Percentiles rank a stretch among this genome's conserved stretches.
phyloP scores from a whole-genome alignment of 2,888 invertebrate species.

The Imbricaverruca yamaguchii region DNA sequence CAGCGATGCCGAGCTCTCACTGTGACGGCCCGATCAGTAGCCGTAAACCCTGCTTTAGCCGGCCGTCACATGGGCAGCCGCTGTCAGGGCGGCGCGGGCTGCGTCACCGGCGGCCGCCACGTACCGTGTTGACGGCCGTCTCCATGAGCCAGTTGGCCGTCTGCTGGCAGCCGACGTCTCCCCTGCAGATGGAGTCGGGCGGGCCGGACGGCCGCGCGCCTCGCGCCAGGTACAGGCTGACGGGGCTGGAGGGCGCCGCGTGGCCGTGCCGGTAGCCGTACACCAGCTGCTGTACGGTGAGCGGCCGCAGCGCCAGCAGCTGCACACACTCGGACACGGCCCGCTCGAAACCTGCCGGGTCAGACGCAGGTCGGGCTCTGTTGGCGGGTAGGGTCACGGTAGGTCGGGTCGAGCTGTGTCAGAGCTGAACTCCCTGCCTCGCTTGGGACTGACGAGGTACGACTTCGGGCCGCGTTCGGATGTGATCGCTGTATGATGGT shows the following conservation, averaged over 20 bases:
- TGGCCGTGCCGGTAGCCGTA: not conserved
- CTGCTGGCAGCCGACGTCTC: constrained; percentile 3
- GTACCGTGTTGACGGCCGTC: not conserved
- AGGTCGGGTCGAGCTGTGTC: too few relatives aligned
- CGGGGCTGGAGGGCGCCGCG: not conserved
- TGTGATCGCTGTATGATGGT: too few relatives aligned
- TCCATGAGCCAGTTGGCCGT: constrained; percentile 1
- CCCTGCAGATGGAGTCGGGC: not conserved
- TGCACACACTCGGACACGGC: not conserved
- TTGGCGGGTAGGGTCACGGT: not conserved
- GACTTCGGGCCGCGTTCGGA: too few relatives aligned
- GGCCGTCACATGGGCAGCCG: too few relatives aligned
- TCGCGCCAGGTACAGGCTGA: constrained; percentile 13
- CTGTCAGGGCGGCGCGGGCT: too few relatives aligned
- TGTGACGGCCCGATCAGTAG: too few relatives aligned
- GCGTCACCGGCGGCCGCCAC: too few relatives aligned
- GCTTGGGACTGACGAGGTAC: too few relatives aligned
- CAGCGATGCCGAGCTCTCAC: too few relatives aligned
- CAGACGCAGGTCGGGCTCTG: not conserved
- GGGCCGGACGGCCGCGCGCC: not conserved
- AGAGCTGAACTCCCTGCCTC: too few relatives aligned
- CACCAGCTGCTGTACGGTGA: not conserved
- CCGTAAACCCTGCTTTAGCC: too few relatives aligned
- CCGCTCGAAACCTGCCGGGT: not conserved
- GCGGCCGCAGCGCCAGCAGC: constrained; percentile 14